phyloP scores from a whole-genome alignment of 2,888 invertebrate species.

The Aradus depressus region DNA sequence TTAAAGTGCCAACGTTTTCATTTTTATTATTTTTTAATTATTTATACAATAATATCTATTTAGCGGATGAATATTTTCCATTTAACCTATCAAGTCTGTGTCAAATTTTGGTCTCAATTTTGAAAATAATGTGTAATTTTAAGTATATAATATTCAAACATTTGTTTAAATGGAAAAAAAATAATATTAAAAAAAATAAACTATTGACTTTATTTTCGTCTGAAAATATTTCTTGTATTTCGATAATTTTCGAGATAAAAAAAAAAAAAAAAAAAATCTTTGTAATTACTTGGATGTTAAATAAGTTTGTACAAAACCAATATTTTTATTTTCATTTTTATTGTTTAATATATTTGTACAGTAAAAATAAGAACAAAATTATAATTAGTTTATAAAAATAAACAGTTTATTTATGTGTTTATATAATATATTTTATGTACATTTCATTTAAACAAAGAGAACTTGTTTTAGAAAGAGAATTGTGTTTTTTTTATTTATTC shows the following conservation, averaged over 20 bases:
- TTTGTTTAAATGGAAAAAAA: slow-evolving; percentile 3
- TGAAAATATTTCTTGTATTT: background rate
- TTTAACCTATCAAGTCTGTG: background rate
- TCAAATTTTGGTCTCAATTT: background rate
- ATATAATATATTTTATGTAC: slow-evolving; percentile 25
- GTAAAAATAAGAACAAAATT: slow-evolving; percentile 20
- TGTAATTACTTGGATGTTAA: slow-evolving; percentile 18
- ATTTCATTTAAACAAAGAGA: slow-evolving; percentile 28
- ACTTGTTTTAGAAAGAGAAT: slow-evolving; percentile 19
- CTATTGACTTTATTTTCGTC: slow-evolving; percentile 7
- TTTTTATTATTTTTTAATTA: slow-evolving; percentile 18
- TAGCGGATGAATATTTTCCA: no score
- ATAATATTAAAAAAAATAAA: slow-evolving; percentile 1
- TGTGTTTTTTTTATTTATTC: no score
- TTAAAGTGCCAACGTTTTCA: slow-evolving; percentile 27
- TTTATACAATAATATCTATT: background rate
- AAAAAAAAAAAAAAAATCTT: slow-evolving; percentile 6
- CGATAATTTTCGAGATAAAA: background rate
- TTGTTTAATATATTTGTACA: slow-evolving; percentile 16
- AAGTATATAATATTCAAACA: background rate
- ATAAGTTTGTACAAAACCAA: slow-evolving; percentile 23
- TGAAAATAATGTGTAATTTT: background rate
- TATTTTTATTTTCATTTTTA: slow-evolving; percentile 10
- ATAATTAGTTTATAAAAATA: slow-evolving; percentile 26
- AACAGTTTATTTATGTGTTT: slow-evolving; percentile 27